phyloP scores from a whole-genome alignment of 1,140 invertebrate species.

The Megathymus violae region DNA sequence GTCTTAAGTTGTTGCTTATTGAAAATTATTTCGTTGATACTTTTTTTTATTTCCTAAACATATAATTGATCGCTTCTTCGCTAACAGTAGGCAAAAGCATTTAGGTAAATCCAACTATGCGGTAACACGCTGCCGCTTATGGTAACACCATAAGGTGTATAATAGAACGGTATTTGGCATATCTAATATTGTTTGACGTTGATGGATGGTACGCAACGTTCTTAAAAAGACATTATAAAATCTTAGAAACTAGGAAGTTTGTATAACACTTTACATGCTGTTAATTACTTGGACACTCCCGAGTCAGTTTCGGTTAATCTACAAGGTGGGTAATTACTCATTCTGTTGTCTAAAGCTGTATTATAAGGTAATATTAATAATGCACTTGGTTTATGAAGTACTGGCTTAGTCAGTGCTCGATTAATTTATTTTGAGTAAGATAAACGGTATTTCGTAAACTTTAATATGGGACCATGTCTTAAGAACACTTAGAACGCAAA shows the following conservation, averaged over 20 bases:
- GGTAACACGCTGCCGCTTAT: constrained; percentile 10
- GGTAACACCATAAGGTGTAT: constrained; percentile 19
- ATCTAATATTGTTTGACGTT: constrained; percentile 20
- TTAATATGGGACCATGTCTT: no score
- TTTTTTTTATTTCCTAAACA: neutral
- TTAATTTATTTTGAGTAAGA: neutral
- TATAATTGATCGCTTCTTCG: constrained; percentile 1
- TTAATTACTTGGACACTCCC: constrained; percentile 31
- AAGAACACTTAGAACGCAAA: no score
- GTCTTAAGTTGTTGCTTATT: no score
- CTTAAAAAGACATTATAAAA: constrained; percentile 18
- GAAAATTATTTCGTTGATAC: no score
- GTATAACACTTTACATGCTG: constrained; percentile 30
- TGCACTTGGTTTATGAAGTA: neutral
- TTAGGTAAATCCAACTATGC: constrained; percentile 16
- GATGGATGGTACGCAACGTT: constrained; percentile 21
- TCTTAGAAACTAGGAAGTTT: constrained; percentile 29
- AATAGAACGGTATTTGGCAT: constrained; percentile 6
- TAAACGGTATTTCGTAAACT: no score
- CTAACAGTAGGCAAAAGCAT: neutral
- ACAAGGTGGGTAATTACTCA: constrained; percentile 25
- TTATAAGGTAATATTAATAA: constrained; percentile 20
- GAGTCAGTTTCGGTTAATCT: constrained; percentile 29
- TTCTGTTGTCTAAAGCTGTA: constrained; percentile 21
- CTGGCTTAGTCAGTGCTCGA: neutral